phyloP scores from a whole-genome alignment of 2,113 vertebrate species.

The Takifugu flavidus region DNA sequence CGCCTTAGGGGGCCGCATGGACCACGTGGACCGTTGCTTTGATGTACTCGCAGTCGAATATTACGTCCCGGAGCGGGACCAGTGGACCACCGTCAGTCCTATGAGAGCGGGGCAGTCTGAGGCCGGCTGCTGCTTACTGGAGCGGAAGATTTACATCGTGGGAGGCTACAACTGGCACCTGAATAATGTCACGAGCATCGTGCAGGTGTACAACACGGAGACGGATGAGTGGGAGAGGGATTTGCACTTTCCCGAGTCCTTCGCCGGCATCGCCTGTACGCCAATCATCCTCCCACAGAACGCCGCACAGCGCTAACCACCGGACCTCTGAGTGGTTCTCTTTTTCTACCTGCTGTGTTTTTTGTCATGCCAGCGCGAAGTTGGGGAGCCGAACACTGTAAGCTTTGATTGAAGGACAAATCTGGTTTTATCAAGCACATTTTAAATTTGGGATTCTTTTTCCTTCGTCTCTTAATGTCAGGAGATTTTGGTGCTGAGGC shows the following conservation, averaged over 20 bases:
- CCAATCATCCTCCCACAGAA: slow-evolving; percentile 84
- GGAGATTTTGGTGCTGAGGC: not conserved
- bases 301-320: slow-evolving; percentile 70
- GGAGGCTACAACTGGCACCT: slow-evolving; percentile 98
- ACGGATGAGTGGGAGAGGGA: slow-evolving; percentile 96
- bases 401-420: not conserved
- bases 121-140: slow-evolving; percentile 88
- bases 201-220: slow-evolving; percentile 95
- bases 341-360: slow-evolving; percentile 25
- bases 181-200: slow-evolving; percentile 94
- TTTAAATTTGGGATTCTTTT: not conserved
- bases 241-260: slow-evolving; percentile 94
- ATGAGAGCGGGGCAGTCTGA: slow-evolving; percentile 95
- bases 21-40: slow-evolving; percentile 94
- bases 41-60: slow-evolving; percentile 91
- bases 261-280: slow-evolving; percentile 88
- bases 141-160: slow-evolving; percentile 87
- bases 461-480: not conserved
- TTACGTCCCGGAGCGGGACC: slow-evolving; percentile 86
- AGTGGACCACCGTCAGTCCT: slow-evolving; percentile 92
- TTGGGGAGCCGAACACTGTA: not conserved
- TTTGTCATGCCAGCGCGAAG: not conserved
- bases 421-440: not conserved
- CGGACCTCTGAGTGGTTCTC: slow-evolving; percentile 34
- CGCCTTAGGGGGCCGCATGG: slow-evolving; percentile 91